These are phyloP conservation scores for Lucilia cuprina DNA, from an alignment of 1,140 invertebrate species.

Conservation along the genomic window DNA sequence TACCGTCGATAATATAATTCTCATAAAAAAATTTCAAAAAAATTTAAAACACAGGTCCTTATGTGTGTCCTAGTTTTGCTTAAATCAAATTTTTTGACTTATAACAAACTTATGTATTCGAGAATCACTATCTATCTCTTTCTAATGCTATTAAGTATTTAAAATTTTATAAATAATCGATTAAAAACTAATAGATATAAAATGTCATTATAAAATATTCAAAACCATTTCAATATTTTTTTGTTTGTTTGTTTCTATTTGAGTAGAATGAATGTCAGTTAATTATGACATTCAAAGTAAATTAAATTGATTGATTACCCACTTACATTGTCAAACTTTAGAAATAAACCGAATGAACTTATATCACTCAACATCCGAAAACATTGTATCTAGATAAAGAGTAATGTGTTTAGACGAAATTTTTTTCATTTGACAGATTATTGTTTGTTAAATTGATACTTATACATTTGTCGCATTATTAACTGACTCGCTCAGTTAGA, in stretches of 20 bases:
- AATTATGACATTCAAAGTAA: neutral
- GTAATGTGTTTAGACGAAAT: slow-evolving; percentile 36
- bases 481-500: neutral
- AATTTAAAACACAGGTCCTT: no score
- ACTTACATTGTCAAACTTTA: neutral
- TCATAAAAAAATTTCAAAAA: no score
- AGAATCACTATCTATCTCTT: no score
- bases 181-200: no score
- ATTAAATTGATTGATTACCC: slow-evolving; percentile 41
- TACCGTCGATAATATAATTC: no score
- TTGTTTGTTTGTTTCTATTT: neutral
- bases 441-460: slow-evolving; percentile 11
- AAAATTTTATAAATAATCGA: no score
- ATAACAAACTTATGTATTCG: no score
- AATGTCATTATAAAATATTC: no score
- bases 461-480: slow-evolving; percentile 1
- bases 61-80: no score
- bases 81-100: no score
- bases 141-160: no score
- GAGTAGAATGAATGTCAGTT: neutral
- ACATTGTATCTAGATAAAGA: neutral
- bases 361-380: neutral
- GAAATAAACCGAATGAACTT: no score
- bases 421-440: slow-evolving; percentile 58
- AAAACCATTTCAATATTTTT: neutral